Evolutionary conservation across 2,113 vertebrate species (phyloP).

Genomic region (Ptilorrhoa leucosticta): DNA sequence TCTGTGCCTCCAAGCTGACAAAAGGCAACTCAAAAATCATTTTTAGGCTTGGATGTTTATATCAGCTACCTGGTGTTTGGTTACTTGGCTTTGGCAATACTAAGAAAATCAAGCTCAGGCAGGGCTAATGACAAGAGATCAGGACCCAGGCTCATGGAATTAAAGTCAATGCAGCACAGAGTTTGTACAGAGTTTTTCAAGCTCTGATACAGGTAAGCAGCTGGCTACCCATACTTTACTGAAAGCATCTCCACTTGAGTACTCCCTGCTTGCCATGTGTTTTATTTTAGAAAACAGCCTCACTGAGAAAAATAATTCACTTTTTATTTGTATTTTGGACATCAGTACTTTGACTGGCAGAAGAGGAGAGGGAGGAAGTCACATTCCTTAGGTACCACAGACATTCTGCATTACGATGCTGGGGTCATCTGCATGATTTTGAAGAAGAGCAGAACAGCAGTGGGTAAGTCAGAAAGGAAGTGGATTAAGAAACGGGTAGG

Average conservation of each 20-base stretch:
- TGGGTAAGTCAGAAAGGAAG: background rate
- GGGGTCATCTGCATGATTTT: background rate
- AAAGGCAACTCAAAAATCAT: background rate
- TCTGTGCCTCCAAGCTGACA: background rate
- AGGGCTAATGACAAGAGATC: background rate
- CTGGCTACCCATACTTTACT: background rate
- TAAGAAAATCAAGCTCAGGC: background rate
- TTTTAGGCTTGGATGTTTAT: background rate
- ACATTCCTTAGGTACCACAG: background rate
- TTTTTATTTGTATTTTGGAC: background rate
- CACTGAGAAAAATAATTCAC: accelerated
- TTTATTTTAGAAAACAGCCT: background rate
- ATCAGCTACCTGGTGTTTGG: background rate
- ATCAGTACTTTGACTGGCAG: background rate
- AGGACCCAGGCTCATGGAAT: background rate
- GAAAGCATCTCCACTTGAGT: background rate
- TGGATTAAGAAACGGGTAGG: background rate
- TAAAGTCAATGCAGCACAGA: background rate
- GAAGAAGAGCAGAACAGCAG: background rate
- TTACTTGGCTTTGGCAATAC: background rate
- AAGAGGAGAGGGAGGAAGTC: background rate
- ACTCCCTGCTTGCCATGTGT: background rate
- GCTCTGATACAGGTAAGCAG: background rate
- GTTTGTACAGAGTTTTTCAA: background rate
- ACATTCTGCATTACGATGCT: background rate